These are phyloP conservation scores for Threskiornis aethiopicus DNA, from an alignment of 2,797 vertebrate genomes.

Conservation along the genomic window DNA sequence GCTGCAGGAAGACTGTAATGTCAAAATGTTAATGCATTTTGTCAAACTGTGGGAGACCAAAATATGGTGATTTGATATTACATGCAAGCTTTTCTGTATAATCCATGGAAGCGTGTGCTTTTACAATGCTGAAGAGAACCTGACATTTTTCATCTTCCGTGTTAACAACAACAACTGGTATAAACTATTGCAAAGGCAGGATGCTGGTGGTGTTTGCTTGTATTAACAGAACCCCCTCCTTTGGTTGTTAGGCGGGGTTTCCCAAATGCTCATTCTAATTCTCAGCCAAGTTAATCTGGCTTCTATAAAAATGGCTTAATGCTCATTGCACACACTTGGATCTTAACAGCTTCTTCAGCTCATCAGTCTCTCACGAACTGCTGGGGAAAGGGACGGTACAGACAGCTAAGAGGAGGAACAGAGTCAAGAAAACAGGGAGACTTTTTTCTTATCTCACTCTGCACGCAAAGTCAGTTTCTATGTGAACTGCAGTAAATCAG, in stretches of 20 bases:
- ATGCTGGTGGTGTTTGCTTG: background rate
- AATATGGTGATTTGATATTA: background rate
- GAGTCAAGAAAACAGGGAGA: background rate
- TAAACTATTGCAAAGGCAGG: background rate
- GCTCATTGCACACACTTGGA: background rate
- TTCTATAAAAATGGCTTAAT: background rate
- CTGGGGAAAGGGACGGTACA: background rate
- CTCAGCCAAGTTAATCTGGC: background rate
- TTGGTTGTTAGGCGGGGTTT: background rate
- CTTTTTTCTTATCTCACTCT: background rate
- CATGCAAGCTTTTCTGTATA: background rate
- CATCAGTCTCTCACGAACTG: background rate
- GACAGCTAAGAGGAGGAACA: background rate
- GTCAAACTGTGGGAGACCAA: background rate
- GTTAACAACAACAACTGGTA: accelerated
- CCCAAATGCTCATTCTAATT: background rate
- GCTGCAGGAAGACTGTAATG: background rate
- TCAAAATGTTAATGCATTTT: background rate
- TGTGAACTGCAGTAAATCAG: background rate
- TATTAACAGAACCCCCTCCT: background rate
- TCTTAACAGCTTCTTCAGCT: background rate
- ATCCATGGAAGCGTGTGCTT: background rate
- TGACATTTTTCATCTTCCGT: background rate
- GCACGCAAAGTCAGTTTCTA: background rate
- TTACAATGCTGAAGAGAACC: background rate